phyloP scores from a whole-genome alignment of 2,888 invertebrate species.

The Heliconius erato region DNA sequence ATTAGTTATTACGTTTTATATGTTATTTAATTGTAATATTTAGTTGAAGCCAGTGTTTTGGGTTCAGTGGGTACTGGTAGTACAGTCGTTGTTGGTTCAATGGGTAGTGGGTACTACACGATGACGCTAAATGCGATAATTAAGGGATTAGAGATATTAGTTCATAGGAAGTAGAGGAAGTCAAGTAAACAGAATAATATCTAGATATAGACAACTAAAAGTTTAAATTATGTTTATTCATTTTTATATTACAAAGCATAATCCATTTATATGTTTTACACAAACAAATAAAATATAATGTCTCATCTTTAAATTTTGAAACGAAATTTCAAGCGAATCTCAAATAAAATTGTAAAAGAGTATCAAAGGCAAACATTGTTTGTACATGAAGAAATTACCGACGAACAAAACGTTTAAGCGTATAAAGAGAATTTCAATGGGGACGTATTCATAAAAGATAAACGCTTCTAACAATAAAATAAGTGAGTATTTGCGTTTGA shows the following conservation, averaged over 20 bases:
- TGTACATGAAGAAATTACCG: slow-evolving; percentile 13
- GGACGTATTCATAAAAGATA: slow-evolving; percentile 28
- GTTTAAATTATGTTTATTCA: neutral
- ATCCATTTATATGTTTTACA: neutral
- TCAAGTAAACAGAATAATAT: too few relatives aligned
- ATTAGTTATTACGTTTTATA: too few relatives aligned
- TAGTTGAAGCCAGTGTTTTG: too few relatives aligned
- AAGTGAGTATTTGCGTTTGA: slow-evolving; percentile 26
- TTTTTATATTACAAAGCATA: neutral
- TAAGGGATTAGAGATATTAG: too few relatives aligned
- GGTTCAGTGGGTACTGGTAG: too few relatives aligned
- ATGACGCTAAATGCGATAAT: too few relatives aligned
- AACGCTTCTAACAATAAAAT: slow-evolving; percentile 26
- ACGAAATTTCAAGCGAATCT: neutral
- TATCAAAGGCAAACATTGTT: slow-evolving; percentile 25
- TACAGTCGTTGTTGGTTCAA: too few relatives aligned
- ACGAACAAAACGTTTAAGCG: slow-evolving; percentile 1
- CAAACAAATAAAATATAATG: slow-evolving; percentile 7
- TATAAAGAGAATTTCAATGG: slow-evolving; percentile 26
- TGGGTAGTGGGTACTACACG: too few relatives aligned
- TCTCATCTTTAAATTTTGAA: neutral
- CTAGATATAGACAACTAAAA: too few relatives aligned
- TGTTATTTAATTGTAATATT: too few relatives aligned
- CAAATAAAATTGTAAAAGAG: slow-evolving; percentile 11
- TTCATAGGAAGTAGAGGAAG: too few relatives aligned